Evolutionary conservation across 2,797 vertebrate species (phyloP).

Genomic region (Tauraco hartlaubi): DNA sequence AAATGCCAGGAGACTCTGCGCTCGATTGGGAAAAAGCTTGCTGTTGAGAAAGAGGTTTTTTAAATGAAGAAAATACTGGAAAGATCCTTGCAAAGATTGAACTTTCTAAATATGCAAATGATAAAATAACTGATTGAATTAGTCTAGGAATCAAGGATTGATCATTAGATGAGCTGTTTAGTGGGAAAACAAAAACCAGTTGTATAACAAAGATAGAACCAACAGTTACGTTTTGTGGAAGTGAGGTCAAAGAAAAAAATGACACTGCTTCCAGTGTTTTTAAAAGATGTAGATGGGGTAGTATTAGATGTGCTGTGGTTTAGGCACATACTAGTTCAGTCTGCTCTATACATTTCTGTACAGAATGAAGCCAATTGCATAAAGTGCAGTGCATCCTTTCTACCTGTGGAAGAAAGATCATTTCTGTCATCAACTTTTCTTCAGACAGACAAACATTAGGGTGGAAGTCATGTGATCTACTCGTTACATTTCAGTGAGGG

Average conservation of each 20-base stretch:
- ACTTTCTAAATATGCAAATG: not conserved
- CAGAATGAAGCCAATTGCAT: not conserved
- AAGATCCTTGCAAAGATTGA: not conserved
- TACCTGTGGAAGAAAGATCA: not conserved
- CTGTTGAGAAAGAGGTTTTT: not conserved
- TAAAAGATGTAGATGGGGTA: not conserved
- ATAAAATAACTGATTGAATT: not conserved
- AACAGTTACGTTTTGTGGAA: not conserved
- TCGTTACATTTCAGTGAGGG: not conserved
- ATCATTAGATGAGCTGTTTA: not conserved
- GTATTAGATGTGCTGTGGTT: not conserved
- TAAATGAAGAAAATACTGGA: not conserved
- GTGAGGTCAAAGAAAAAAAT: not conserved
- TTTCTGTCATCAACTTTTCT: not conserved
- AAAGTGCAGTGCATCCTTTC: not conserved
- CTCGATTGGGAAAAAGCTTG: not conserved
- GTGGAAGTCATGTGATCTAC: not conserved
- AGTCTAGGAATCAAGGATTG: not conserved
- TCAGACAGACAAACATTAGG: not conserved
- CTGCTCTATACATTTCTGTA: not conserved
- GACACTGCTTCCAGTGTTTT: not conserved
- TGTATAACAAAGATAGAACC: not conserved
- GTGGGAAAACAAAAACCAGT: not conserved
- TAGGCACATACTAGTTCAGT: not conserved
- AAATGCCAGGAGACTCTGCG: not conserved